Base-by-base conservation (phyloP, 2,797 vertebrate species). In the Steatocranus sp. region DNA sequence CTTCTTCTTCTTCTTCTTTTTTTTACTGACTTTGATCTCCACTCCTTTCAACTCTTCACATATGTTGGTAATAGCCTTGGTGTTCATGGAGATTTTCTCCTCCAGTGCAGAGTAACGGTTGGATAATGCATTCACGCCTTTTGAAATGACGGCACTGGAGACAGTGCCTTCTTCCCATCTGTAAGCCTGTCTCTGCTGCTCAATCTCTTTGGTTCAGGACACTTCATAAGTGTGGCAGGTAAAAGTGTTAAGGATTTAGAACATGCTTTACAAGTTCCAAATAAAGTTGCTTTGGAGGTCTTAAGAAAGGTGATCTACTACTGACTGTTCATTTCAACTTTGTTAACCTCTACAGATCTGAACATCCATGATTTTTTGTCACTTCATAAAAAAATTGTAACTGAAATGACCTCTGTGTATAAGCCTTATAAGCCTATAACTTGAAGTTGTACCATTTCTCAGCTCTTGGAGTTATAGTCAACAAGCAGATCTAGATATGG, bases 21-120 rank as follows among this genome's bases (percentile, higher is more conserved):
- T 76, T 79, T 66, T 58, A 76, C 79, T 80, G 75, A 89, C 92
- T 93, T 93, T 93, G 90, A 93, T 93, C 89, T 92, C 56, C 54
- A 20, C 78, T 91, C 82, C 89, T 93, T 93, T 93, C 90, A 92
- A 88, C 88, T 91, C 87, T 79, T 88, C 88, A 90, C 89, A 91
- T 89, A 86, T 91, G 88, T 91, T 89, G 81, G 79, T 91, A 90
- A 92, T 92, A 90, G 87, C 88, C 88, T 93, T 90, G 89, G 88
- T 88, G 81, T 92, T 91, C 89, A 91, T 93, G 90, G 90, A 90
- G 88, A 90, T 92, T 84, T 92, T 87, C 77, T 80, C 83, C 86
- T 85, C 32, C 78, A 46, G 82, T 76, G 88, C 86, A 81, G 87
- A 68, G 83, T 81, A 91, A 88, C 81, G 74, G 66, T 78, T 90